Evolutionary conservation across 2,797 vertebrate genomes (phyloP), one percentile per base, ranked within the genome.

Genomic region (Lepus townsendii): DNA sequence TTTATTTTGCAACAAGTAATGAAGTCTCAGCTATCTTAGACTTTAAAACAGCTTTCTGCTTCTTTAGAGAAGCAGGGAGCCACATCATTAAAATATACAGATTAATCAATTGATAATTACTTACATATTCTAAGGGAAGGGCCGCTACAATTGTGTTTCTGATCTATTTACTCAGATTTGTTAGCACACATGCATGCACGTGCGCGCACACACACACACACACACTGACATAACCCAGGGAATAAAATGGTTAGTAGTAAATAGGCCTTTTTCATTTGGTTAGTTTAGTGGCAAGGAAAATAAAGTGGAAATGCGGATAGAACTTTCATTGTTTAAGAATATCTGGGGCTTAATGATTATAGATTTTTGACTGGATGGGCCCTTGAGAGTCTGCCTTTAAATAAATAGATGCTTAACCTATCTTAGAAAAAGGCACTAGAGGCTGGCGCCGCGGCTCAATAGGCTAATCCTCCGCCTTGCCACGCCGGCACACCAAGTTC

Each of bases 1-100:
- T 93, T 76, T 82, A 52, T 94, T 96, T 96, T 87, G 93, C 65
- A 88, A 94, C 75, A 90, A 97, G 80, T 94, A 97, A 96, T 95
- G 92, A 94, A 91, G 63, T 93, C 68, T 95, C 50, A 83, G 68
- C 88, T 75, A 93, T 84, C 90, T 87, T 94, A 87, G 62, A 94
- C 62, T 94, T 93, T 84, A 87, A 94, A 94, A 83, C 6, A 68
- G 27, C 73, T 93, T 94, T 94, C 72, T 92, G 71, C 47, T 87
- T 93, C 82, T 97, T 93, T 78, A 95, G 77, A 97, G 68, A 96
- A 94, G 52, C 19, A 88, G 54, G 65, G 82, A 96, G 5, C 26
- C 52, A 84, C 93, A 89, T 93, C 57, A 94, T 92, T 95, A 93
- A 96, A 95, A 83, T 83, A 90, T 50, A 86, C 80, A 96, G 63